Percentiles rank a stretch among this genome's conserved stretches.
Evolutionary conservation across 23 tunicate genomes (phyloP).

Genomic region (Halocynthia aurantium): DNA sequence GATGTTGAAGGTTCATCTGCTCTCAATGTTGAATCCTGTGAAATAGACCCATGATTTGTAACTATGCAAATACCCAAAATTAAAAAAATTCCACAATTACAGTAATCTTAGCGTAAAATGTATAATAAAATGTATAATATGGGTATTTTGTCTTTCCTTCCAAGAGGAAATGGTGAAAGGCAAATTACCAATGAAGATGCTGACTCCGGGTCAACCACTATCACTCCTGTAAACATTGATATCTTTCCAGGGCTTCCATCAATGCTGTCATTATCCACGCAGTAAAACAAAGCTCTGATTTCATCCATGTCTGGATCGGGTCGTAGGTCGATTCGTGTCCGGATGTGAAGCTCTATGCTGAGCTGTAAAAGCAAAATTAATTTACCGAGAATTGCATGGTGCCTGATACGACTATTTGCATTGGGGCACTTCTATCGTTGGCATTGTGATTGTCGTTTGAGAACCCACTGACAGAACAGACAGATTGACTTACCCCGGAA

Average conservation of each 20-base stretch:
- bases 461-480: not conserved
- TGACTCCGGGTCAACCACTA: slow-evolving; percentile 30
- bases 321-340: slow-evolving; percentile 49
- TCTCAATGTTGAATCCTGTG: not conserved
- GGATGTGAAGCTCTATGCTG: slow-evolving; percentile 66
- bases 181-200: no score
- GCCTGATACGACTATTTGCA: no score
- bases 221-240: slow-evolving; percentile 30
- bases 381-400: no score
- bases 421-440: not conserved
- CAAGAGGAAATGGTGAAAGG: no score
- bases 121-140: no score
- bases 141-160: no score
- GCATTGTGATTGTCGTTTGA: not conserved
- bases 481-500: not conserved
- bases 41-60: not conserved
- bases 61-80: not conserved
- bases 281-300: slow-evolving; percentile 69
- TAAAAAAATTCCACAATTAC: no score
- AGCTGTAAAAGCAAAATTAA: no score
- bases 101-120: no score
- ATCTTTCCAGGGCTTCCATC: not conserved
- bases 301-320: slow-evolving; percentile 88
- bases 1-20: slow-evolving; percentile 4
- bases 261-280: slow-evolving; percentile 37